phyloP scores from a whole-genome alignment of 2,888 invertebrate species.

The Ligdia adustata region DNA sequence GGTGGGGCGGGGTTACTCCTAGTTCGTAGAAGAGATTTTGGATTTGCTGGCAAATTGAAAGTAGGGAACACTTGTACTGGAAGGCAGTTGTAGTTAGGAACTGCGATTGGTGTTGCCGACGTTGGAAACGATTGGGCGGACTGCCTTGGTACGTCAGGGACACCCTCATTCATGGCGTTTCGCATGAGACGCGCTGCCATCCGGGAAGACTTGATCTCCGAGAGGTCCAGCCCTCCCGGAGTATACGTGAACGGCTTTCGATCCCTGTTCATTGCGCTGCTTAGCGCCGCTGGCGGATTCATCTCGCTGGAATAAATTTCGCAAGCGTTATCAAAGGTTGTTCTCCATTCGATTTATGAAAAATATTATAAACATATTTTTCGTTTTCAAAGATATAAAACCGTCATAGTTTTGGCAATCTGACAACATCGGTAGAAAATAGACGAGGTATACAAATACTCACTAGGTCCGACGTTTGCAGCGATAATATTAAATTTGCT shows the following conservation, averaged over 20 bases:
- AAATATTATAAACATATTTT: constrained; percentile 48
- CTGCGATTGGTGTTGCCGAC: constrained; percentile 69
- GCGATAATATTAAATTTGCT: constrained; percentile 63
- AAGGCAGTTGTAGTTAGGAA: constrained; percentile 75
- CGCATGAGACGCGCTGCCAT: constrained; percentile 90
- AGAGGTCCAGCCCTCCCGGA: constrained; percentile 95
- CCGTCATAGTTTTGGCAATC: constrained; percentile 66
- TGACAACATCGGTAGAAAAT: constrained; percentile 72
- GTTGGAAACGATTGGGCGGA: constrained; percentile 76
- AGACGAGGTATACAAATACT: constrained; percentile 72
- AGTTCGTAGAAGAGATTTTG: constrained; percentile 79
- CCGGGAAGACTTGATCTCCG: constrained; percentile 94
- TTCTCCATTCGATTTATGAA: constrained; percentile 44
- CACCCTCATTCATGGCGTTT: constrained; percentile 87
- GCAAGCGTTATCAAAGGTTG: constrained; percentile 42
- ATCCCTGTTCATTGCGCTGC: constrained; percentile 95
- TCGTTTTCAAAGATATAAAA: constrained; percentile 49
- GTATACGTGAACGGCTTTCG: constrained; percentile 98
- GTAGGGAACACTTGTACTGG: constrained; percentile 84
- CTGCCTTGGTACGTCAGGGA: constrained; percentile 85
- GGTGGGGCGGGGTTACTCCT: constrained; percentile 65
- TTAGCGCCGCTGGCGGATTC: constrained; percentile 93
- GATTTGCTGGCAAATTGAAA: constrained; percentile 88
- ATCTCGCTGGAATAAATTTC: constrained; percentile 72
- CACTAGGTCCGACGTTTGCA: constrained; percentile 62